Percentiles rank a stretch among this genome's conserved stretches.
Conservation (phyloP, 2,797 vertebrate species). For the Chanos chanos region DNA sequence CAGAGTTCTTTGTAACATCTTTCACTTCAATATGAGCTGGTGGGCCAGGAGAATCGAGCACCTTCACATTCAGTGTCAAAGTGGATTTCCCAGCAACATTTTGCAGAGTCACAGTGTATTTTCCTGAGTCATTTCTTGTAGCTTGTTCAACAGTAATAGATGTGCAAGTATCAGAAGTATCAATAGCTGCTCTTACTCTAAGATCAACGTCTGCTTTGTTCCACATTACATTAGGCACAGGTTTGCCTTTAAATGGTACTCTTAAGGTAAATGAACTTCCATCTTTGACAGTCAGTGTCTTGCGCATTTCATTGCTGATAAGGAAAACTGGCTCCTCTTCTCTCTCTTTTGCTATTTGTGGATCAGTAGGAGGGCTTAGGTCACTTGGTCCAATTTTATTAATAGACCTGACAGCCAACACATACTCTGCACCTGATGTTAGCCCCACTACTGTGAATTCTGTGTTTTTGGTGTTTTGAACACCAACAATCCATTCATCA, state of each 20-base stretch:
- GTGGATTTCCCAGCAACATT: conserved; percentile 83
- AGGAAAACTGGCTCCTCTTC: conserved; percentile 93
- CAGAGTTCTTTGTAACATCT: conserved; percentile 89
- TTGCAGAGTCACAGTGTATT: conserved; percentile 89
- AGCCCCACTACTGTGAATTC: conserved; percentile 85
- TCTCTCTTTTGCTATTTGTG: conserved; percentile 85
- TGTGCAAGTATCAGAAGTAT: conserved; percentile 78
- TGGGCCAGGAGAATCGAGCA: conserved; percentile 94
- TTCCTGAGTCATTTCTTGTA: conserved; percentile 92
- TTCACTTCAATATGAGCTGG: conserved; percentile 78
- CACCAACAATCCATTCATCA: conserved; percentile 83
- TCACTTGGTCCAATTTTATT: conserved; percentile 94
- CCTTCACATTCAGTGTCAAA: conserved; percentile 86
- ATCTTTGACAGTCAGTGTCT: conserved; percentile 89
- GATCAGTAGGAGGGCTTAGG: conserved; percentile 85
- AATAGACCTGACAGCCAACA: conserved; percentile 87
- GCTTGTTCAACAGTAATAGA: conserved; percentile 89
- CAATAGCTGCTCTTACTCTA: conserved; percentile 83
- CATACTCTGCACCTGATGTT: conserved; percentile 78
- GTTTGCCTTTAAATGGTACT: conserved; percentile 90
- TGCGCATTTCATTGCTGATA: conserved; percentile 89
- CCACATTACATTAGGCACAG: conserved; percentile 87
- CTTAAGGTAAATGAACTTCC: conserved; percentile 88
- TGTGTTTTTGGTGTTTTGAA: conserved; percentile 82
- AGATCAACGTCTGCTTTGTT: conserved; percentile 90